Base-by-base conservation (phyloP, 2,113 vertebrate genomes). In the Uria aalge region DNA sequence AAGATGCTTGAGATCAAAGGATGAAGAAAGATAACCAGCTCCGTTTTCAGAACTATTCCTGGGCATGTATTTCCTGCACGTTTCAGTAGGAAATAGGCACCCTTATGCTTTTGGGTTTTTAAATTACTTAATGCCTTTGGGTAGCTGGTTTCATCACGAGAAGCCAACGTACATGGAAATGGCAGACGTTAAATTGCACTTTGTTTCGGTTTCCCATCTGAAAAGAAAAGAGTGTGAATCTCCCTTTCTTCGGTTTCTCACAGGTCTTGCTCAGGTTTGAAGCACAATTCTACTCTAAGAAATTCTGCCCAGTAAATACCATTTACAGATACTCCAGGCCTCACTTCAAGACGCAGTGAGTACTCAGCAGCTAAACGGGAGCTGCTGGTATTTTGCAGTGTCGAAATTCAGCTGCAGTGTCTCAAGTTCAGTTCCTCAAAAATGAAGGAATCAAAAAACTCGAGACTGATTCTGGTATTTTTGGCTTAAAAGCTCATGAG, bases 1-100 rank as follows among this genome's bases (percentile, higher is more conserved):
- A 88, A 88, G 71, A 82, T 64, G 50, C 21, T 88, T 18, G 50
- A 91, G 77, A 93, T 94, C 87, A 92, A 95, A 95, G 84, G 81
- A 95, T 79, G 85, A 90, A 83, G 53, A 64, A 57, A 93, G 87
- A 76, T 78, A 97, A 95, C 34, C 53, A 76, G 74, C 43, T 88
- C 92, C 1, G 0, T 56, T 92, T 86, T 85, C 88, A 80, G 64
- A 60, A 50, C 62, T 77, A 1, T 77, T 88, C 38, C 78, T 38
- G 52, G 43, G 52, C 38, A 43, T 26, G 15, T 74, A n/a, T 86
- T 90, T 90, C 47, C 75, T 56, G 59, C 45, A 41, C 7, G 40
- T 59, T 92, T 88, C 79, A 84, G 48, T 20, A 93, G 48, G 74
- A 94, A 81, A 82, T 41, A n/a, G 79, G 57, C 27, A 85, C 56